These are phyloP conservation scores for Pseudorasbora parva DNA, from an alignment of 2,113 vertebrate species.

Conservation along the genomic window DNA sequence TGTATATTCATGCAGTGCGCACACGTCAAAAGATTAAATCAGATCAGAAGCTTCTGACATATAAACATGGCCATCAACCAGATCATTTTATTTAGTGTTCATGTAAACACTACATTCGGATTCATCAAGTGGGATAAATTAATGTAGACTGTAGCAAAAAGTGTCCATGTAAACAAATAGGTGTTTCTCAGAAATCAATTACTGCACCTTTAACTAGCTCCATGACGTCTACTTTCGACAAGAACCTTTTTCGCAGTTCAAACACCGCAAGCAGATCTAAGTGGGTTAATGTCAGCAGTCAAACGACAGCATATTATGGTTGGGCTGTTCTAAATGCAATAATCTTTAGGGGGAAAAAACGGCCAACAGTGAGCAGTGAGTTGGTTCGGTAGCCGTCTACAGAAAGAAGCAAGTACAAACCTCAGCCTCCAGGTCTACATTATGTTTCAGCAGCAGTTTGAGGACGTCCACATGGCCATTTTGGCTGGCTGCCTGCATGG, in stretches of 20 bases:
- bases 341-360: not conserved
- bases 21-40: too few relatives aligned
- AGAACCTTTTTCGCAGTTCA: not conserved
- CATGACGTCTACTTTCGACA: not conserved
- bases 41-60: too few relatives aligned
- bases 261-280: not conserved
- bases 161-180: too few relatives aligned
- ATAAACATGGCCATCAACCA: too few relatives aligned
- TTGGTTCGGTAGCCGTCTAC: not conserved
- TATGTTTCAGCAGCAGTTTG: constrained; percentile 96
- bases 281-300: not conserved
- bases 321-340: not conserved
- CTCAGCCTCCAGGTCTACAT: constrained; percentile 97
- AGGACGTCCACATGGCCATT: constrained; percentile 98
- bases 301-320: not conserved
- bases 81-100: too few relatives aligned
- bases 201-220: not conserved
- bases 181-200: too few relatives aligned
- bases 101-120: too few relatives aligned
- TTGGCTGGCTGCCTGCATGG: constrained; percentile 98
- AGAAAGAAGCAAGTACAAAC: constrained; percentile 63
- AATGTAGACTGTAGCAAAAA: too few relatives aligned
- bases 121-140: too few relatives aligned
- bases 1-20: too few relatives aligned
- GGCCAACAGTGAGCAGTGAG: not conserved